Evolutionary conservation across 2,113 vertebrate species (phyloP).

Genomic region (Poicephalus meyeri): DNA sequence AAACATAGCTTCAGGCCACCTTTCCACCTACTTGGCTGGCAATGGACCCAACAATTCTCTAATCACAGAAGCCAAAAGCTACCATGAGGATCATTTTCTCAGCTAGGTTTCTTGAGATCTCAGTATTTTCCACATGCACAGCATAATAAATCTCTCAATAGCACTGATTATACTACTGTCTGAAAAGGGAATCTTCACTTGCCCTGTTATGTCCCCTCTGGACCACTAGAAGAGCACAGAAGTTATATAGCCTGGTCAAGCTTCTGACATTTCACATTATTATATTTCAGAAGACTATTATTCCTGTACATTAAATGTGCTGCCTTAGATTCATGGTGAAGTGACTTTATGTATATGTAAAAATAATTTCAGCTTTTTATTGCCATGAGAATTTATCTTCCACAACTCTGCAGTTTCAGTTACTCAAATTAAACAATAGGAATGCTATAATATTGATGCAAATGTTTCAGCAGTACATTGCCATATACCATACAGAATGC

Average conservation of each 20-base stretch:
- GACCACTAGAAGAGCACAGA: not conserved
- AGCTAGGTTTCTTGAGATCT: not conserved
- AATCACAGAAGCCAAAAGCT: not conserved
- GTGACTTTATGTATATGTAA: accelerated
- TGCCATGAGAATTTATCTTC: slow-evolving; percentile 1
- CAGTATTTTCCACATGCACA: not conserved
- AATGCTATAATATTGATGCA: not conserved
- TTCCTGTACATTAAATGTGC: not conserved
- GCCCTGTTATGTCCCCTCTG: not conserved
- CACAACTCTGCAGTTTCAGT: not conserved
- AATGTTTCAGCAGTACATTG: slow-evolving; percentile 30
- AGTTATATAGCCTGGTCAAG: not conserved
- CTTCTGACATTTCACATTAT: not conserved
- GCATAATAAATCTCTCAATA: not conserved
- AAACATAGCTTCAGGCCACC: not conserved
- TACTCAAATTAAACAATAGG: slow-evolving; percentile 24
- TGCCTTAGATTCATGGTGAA: not conserved
- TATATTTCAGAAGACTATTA: not conserved
- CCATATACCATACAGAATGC: not conserved
- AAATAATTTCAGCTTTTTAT: slow-evolving; percentile 29
- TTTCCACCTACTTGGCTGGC: not conserved
- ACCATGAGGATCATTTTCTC: not conserved
- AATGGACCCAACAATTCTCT: not conserved
- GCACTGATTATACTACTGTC: not conserved
- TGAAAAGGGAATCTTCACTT: not conserved